These are phyloP conservation scores for Copidosoma floridanum DNA, from an alignment of 1,140 invertebrate genomes.

Conservation along the genomic window DNA sequence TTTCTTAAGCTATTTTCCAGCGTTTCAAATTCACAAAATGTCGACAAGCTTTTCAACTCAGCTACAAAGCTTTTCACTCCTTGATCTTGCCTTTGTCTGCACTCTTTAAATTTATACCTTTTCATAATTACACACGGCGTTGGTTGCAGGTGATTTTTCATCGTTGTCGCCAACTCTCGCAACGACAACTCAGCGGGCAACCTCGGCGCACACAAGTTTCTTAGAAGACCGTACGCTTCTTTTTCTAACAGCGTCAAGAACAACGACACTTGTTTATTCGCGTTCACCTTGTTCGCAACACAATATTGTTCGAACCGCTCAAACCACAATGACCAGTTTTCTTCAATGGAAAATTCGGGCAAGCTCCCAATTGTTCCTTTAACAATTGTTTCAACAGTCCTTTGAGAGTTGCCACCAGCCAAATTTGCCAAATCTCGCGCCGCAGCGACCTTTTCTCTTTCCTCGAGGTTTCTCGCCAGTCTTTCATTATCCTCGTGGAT, in stretches of 20 bases:
- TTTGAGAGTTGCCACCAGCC: too few species aligned
- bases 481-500: too few species aligned
- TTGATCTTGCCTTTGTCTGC: conserved; percentile 10
- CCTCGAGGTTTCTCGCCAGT: too few species aligned
- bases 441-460: too few species aligned
- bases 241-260: too few species aligned
- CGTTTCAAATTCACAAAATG: background rate
- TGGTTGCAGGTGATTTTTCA: conserved; percentile 39
- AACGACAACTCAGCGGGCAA: conserved; percentile 29
- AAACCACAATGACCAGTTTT: conserved; percentile 20
- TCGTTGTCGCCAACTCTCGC: conserved; percentile 35
- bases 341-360: background rate
- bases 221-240: background rate
- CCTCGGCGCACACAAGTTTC: conserved; percentile 36
- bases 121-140: conserved; percentile 34
- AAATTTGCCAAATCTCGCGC: too few species aligned
- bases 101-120: too few species aligned
- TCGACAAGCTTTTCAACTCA: background rate
- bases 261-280: conserved; percentile 28
- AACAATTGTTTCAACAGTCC: too few species aligned
- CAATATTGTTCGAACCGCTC: conserved; percentile 36
- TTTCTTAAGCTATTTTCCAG: too few species aligned
- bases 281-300: conserved; percentile 32
- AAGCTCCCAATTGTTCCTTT: background rate
- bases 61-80: too few species aligned